Base-by-base conservation (phyloP, 2,888 invertebrate species). In the Calameuta filiformis region DNA sequence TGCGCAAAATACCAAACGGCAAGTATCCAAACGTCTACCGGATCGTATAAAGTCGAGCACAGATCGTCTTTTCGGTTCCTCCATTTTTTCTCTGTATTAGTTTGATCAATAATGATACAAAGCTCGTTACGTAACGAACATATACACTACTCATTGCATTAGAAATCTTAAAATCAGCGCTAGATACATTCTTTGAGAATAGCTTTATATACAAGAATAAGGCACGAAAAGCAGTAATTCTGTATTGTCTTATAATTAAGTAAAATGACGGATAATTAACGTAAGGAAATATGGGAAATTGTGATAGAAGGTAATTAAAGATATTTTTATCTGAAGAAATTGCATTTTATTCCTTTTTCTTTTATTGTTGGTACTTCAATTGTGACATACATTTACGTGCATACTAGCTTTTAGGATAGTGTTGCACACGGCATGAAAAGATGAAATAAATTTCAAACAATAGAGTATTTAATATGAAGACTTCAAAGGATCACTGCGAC, bases 1-100 rank as follows among this genome's bases (percentile, higher is more conserved):
- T 12, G 81, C 80, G 73, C 79, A 79, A 56, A 81, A 82, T 37
- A 83, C 23, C n/a, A 84, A 76, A 76, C 84, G 77, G 34, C 79
- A 82, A 12, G 81, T 69, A 33, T 83, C 75, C 0, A 78, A 79
- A 75, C 77, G 76, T 69, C 78, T 69, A 33, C 69, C 69, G 11
- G 75, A 69, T 33, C 77, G 79, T 15, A 82, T 71, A 12, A 77
- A 79, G 73, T 81, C 78, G 40, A 84, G 75, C 68, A 83, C 76
- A 11, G 82, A 78, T 31, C 75, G 77, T 33, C 77, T 80, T 35
- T 73, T 68, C 1, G 78, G 75, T 75, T 81, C 83, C 73, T 83
- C 81, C 84, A 84, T 83, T 30, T 71, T 69, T n/a, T 31, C 30
- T 23, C 56, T 9, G 12, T 71, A 12, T 15, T 33, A 71, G 71